A percentile compares a stretch with the other conserved stretches of the same genome.
Evolutionary conservation across 2,888 invertebrate genomes (phyloP).

Genomic region (Argyresthia albistria): DNA sequence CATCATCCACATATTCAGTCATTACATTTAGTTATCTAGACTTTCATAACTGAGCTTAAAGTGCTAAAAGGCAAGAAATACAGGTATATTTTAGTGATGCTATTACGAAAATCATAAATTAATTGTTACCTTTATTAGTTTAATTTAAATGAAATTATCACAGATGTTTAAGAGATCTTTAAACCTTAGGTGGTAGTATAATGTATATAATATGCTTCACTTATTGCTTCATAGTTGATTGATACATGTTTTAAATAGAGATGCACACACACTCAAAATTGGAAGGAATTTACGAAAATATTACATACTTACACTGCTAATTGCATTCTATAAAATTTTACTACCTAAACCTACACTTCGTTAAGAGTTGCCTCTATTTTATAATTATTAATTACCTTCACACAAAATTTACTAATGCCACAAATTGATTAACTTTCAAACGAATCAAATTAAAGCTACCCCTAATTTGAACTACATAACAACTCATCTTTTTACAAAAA

Average conservation of each 20-base stretch:
- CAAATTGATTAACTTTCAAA: too few relatives aligned
- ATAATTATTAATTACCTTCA: too few relatives aligned
- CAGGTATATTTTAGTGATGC: constrained; percentile 16
- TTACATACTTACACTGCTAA: constrained; percentile 3
- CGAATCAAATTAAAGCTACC: too few relatives aligned
- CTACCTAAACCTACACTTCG: background rate
- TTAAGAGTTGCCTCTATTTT: too few relatives aligned
- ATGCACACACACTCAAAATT: background rate
- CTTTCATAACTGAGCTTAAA: background rate
- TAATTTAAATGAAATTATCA: constrained; percentile 50
- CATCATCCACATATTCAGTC: constrained; percentile 50
- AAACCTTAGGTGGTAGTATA: constrained; percentile 53
- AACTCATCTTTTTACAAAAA: too few relatives aligned
- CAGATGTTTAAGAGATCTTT: constrained; percentile 70
- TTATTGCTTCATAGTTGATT: background rate
- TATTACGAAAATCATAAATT: constrained; percentile 57
- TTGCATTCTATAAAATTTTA: background rate
- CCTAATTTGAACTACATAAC: too few relatives aligned
- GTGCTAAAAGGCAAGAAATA: constrained; percentile 4
- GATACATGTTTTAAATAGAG: background rate
- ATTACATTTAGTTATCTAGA: constrained; percentile 9
- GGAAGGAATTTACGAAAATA: background rate
- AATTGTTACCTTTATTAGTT: constrained; percentile 56
- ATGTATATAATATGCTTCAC: background rate
- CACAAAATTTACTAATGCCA: too few relatives aligned